Evolutionary conservation across 2,797 vertebrate species (phyloP), one percentile per base, ranked within the genome.

Genomic region (Dryobates pubescens): DNA sequence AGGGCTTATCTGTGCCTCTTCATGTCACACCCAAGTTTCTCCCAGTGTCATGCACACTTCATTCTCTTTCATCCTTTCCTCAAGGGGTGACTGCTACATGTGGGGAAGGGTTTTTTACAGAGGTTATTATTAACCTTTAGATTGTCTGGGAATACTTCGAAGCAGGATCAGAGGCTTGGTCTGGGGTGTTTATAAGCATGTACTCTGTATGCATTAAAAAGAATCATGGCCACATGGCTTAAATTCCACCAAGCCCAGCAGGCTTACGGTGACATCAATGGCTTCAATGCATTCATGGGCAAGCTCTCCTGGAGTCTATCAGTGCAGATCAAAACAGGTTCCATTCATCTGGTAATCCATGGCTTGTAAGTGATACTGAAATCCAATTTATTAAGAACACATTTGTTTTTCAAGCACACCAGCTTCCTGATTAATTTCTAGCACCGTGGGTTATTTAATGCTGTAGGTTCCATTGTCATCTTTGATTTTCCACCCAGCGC

Each of bases 381-480:
- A 96, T 86, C 95, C 97, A 96, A 97, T 97, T 98, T 96, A 97
- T 98, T 98, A 98, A 97, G 96, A 97, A 86, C 93, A 95, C 96
- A 96, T 97, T 98, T 97, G 94, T 97, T 98, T 94, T 96, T 94
- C 93, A 87, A 96, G 95, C 96, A 75, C 92, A 96, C 86, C 92
- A 91, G 95, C 94, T 94, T 96, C 96, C 95, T 97, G 96, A 98
- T 97, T 97, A 97, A 97, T 97, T 97, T 74, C 95, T 90, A 92
- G 96, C 89, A 76, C 93, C 15, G 17, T 69, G 90, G 93, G 90
- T 97, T 97, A 95, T 97, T 98, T 97, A 97, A 97, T 96, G 96
- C 94, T 57, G 68, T 49, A 84, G 90, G 93, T 96, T 97, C 91
- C 94, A 32, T 95, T 98, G 97, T 97, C 96, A 95, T 96, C 93